Base-by-base conservation (phyloP, 2,797 vertebrate species). In the Acanthopagrus latus region DNA sequence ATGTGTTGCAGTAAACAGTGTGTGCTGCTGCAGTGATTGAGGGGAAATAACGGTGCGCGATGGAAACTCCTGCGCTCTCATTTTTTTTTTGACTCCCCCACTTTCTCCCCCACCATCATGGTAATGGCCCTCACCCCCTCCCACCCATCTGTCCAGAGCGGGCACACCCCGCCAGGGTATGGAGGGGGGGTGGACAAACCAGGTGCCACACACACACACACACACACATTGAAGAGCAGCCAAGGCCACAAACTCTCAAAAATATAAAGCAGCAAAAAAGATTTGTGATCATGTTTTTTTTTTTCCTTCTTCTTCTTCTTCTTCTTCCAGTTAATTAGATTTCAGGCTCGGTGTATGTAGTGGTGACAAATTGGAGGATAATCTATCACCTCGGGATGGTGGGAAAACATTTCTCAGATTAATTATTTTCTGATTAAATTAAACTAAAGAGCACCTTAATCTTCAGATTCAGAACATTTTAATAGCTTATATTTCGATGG, bases 111-210 rank as follows among this genome's bases (percentile, higher is more conserved):
- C 80, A 27, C 82, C 88, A 91, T 90, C 91, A 83, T n/a, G 57
- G 65, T 92, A 93, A 92, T 90, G 81, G 87, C 63, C 76, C 79
- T 81, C 79, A 23, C 83, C 81, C 73, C 88, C 90, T 88, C 89
- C 91, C 89, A 64, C 89, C 90, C 93, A 94, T 92, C 93, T 94
- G 92, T 88, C 89, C 88, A 82, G 62, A 81, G 72, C 21, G 17
- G 73, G 78, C 71, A 47, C 67, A 71, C 65, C 76, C 82, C 44
- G 29, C 56, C 59, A 50, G 82, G 71, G 80, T 75, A 54, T 25
- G 2, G 64, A 27, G 62, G 21, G 13, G 62, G 27, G 41, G 78
- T 81, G 82, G 75, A 76, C 54, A 7, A 60, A 60, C 59, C 88
- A 87, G 88, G 88, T 82, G 84, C 73, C 80, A 60, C 29, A 29